Base-by-base conservation (phyloP, 2,797 vertebrate genomes). In the Enteromius radiatus region DNA sequence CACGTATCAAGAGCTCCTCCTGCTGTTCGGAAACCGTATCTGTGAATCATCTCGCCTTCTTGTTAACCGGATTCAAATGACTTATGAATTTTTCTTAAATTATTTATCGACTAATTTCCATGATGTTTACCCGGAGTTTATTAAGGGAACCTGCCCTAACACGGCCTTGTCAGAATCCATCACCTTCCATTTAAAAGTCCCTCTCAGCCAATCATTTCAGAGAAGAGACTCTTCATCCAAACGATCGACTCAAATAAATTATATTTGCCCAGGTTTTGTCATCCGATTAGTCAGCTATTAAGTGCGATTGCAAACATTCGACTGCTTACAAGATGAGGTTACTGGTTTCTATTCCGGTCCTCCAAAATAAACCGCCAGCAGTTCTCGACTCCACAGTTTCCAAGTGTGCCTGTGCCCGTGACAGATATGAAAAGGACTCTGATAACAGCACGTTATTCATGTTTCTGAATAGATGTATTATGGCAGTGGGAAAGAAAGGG, bases 61-160 rank as follows among this genome's bases (percentile, higher is more conserved):
- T 70, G 74, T 78, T 82, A 81, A 78, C 80, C 14, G 31, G 33
- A 54, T 64, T 78, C 52, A 78, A 82, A 82, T 85, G 65, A 73
- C 59, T 82, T 85, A 73, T 78, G 84, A 85, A 82, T 82, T 82
- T 74, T 45, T 38, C 67, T 78, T 85, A 73, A 82, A 82, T 85
- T 85, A 85, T 85, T 85, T 82, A 82, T 82, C 12, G 75, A 85
- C 84, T 78, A 65, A 85, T 85, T 82, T 85, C 84, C 80, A 71
- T 78, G 68, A 71, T 85, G 84, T 82, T 85, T 84, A 84, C 73
- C 15, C 54, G 4, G 64, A 70, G 84, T 76, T 81, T 85, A 85
- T 82, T 85, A 82, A 67, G 76, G 84, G 68, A 82, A 78, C 59
- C 80, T 82, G 80, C 36, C 76, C 84, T 82, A 85, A 82, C 75